These are phyloP conservation scores for Parnassius apollo DNA, from an alignment of 2,888 invertebrate genomes.

Conservation along the genomic window DNA sequence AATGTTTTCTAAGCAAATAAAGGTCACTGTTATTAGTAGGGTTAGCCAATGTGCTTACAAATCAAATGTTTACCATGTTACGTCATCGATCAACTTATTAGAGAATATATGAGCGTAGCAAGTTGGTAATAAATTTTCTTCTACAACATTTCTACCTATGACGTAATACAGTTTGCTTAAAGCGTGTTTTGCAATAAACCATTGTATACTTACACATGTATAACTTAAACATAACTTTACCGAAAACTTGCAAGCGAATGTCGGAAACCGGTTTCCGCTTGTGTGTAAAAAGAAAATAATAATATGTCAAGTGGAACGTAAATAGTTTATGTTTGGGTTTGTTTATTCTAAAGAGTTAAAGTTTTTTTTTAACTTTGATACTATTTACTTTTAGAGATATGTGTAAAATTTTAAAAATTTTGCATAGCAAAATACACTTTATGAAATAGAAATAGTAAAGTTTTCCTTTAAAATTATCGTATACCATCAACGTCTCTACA, in stretches of 20 bases:
- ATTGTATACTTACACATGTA: neutral
- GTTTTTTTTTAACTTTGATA: neutral
- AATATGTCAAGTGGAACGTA: constrained; percentile 25
- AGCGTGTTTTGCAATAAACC: neutral
- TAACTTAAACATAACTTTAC: constrained; percentile 18
- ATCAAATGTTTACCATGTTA: constrained; percentile 12
- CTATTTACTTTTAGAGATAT: no score
- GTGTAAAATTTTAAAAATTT: no score
- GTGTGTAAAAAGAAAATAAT: constrained; percentile 17
- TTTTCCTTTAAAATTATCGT: no score
- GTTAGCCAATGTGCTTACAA: constrained; percentile 1
- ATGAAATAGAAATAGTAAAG: no score
- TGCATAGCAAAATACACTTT: no score
- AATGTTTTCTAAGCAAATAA: constrained; percentile 2
- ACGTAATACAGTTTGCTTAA: neutral
- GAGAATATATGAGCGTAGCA: neutral
- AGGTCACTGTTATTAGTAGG: neutral
- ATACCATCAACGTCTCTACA: no score
- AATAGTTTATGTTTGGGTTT: constrained; percentile 24
- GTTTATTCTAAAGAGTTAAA: constrained; percentile 22
- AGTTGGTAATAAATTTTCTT: neutral
- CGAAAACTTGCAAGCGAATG: constrained; percentile 26
- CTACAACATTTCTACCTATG: neutral
- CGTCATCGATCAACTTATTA: constrained; percentile 5
- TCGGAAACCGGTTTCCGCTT: constrained; percentile 20